phyloP scores from a whole-genome alignment of 2,888 invertebrate genomes.

The Lissocephala sabroskyi region DNA sequence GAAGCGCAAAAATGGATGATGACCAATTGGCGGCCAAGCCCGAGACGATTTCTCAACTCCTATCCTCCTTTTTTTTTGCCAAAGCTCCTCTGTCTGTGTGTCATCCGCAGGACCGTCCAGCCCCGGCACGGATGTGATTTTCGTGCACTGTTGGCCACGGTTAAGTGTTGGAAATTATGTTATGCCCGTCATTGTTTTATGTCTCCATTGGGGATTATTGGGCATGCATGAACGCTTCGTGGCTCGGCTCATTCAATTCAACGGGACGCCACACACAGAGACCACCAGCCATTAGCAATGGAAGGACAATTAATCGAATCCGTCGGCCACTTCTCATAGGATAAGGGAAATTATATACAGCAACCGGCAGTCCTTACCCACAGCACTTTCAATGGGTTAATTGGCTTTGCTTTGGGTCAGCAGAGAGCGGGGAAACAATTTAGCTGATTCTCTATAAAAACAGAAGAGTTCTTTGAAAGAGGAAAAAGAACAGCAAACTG shows the following conservation, averaged over 20 bases:
- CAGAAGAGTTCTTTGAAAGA: too few species aligned
- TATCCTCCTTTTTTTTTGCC: too few species aligned
- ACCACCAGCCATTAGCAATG: too few species aligned
- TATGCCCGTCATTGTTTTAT: slow-evolving; percentile 37
- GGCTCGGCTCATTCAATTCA: neutral
- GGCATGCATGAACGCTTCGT: slow-evolving; percentile 15
- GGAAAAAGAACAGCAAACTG: too few species aligned
- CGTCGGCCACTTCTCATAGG: too few species aligned
- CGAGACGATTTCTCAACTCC: neutral
- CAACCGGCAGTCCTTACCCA: neutral
- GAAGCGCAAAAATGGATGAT: slow-evolving; percentile 66
- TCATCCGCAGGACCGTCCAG: too few species aligned
- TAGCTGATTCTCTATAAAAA: too few species aligned
- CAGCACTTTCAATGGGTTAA: neutral
- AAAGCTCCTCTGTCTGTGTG: neutral
- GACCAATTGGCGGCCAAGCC: neutral
- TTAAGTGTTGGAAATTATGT: slow-evolving; percentile 42
- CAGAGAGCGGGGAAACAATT: too few species aligned
- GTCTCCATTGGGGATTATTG: slow-evolving; percentile 29
- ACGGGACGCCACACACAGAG: too few species aligned
- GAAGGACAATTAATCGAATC: too few species aligned
- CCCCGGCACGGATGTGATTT: too few species aligned
- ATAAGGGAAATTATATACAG: too few species aligned
- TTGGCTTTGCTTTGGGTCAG: neutral
- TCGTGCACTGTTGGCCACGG: slow-evolving; percentile 29